These are phyloP conservation scores for Lepidonotus clava DNA, from an alignment of 2,888 invertebrate genomes.

Conservation along the genomic window DNA sequence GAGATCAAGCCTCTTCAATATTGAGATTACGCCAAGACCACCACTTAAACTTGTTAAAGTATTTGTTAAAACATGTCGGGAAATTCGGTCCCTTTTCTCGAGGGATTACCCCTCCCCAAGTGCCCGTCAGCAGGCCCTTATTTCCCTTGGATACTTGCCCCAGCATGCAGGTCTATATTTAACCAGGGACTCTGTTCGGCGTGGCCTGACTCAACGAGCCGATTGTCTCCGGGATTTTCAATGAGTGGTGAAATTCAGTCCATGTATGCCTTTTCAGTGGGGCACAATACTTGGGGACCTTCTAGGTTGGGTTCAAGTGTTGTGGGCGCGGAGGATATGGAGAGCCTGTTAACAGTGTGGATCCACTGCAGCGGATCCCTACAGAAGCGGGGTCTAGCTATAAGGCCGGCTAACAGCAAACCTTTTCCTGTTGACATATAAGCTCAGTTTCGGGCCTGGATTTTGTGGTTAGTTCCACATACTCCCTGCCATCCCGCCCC, in stretches of 20 bases:
- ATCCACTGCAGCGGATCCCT: too few relatives aligned
- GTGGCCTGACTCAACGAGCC: not conserved
- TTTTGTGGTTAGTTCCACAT: conserved; percentile 41
- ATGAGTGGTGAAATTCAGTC: conserved; percentile 12
- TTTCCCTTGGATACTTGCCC: conserved; percentile 29
- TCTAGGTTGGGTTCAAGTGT: not conserved
- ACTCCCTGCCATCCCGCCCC: not conserved
- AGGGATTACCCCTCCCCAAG: not conserved
- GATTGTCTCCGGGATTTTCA: not conserved
- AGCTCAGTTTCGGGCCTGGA: conserved; percentile 51
- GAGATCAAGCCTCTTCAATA: not conserved
- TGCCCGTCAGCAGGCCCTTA: not conserved
- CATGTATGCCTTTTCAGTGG: not conserved
- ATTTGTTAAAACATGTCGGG: conserved; percentile 45
- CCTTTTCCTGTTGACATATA: conserved; percentile 50
- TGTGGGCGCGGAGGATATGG: too few relatives aligned
- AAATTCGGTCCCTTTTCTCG: not conserved
- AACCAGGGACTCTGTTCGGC: not conserved
- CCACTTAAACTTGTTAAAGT: conserved; percentile 41
- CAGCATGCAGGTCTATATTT: conserved; percentile 36
- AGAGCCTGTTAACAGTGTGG: too few relatives aligned
- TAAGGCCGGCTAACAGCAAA: too few relatives aligned
- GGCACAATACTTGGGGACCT: not conserved
- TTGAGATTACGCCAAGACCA: not conserved
- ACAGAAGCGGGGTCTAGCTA: too few relatives aligned